Percentiles rank a stretch among this genome's conserved stretches.
Evolutionary conservation across 2,113 vertebrate genomes (phyloP).

Genomic region (Peromyscus maniculatus): DNA sequence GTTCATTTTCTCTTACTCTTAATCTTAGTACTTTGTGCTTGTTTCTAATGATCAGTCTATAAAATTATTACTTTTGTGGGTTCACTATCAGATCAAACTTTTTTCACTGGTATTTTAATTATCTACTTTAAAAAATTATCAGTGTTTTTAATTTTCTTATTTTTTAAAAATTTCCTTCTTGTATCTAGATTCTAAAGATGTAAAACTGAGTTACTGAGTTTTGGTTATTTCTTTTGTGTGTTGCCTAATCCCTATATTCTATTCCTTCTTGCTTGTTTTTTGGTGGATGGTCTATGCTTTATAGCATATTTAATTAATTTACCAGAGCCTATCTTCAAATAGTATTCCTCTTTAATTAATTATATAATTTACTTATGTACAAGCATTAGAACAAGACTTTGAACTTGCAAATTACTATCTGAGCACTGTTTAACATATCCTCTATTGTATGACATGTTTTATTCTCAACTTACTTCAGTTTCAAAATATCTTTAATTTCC

Average conservation of each 20-base stretch:
- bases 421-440: neutral
- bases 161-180: neutral
- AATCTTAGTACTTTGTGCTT: no score
- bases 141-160: neutral
- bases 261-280: neutral
- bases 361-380: neutral
- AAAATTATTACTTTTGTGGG: neutral
- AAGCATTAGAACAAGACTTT: neutral
- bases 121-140: neutral
- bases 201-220: neutral
- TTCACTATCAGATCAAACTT: neutral
- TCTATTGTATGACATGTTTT: neutral
- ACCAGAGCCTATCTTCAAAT: neutral
- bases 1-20: neutral
- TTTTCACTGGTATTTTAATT: neutral
- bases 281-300: neutral
- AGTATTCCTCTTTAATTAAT: neutral
- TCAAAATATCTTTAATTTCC: slow-evolving; percentile 35
- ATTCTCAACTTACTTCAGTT: slow-evolving; percentile 5
- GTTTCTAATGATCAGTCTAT: neutral
- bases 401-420: neutral
- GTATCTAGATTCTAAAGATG: neutral
- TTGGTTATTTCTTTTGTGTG: neutral
- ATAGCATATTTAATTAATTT: neutral
- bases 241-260: neutral